Base-by-base conservation (phyloP, 2,113 vertebrate species). In the Morone saxatilis region DNA sequence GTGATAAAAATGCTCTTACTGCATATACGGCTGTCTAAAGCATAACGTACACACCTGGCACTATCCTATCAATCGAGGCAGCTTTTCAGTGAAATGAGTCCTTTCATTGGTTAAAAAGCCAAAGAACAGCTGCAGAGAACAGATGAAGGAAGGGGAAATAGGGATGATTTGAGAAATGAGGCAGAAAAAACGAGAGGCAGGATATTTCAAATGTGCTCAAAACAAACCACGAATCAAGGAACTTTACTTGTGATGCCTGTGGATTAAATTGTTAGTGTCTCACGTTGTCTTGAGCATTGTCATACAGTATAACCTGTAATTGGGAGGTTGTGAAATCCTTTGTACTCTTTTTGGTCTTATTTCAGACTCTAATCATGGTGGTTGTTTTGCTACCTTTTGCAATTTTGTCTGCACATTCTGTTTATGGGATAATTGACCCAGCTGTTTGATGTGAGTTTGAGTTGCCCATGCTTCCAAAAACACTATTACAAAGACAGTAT, bases 91-190 rank as follows among this genome's bases (percentile, higher is more conserved):
- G 57, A 83, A 85, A 89, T 38, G 22, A 82, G 68, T 76, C 72
- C 66, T 89, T 86, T 88, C 50, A 86, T 88, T 91, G 88, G 91
- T 93, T 76, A 80, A 57, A 76, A 92, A 80, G 82, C 86, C 86
- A 86, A 93, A 93, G 90, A 93, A 84, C 79, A 88, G 86, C 74
- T 89, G 83, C 71, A 73, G 56, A 83, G 68, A 84, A 61, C 57
- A 76, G 71, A 68, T 3, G 45, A 83, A 25, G 71, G 50, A 76
- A 57, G n/a, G 13, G 65, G 11, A 87, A 80, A 74, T 13, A n/a
- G 13, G 59, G 71, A 45, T 25, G 69, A 72, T 80, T 69, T 1
- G 2, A 68, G 56, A 78, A 78, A 78, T 16, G 6, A 67, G 7
- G 53, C 53, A 59, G 53, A 80, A 71, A 76, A 72, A 71, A 47